Base-by-base conservation (phyloP, 30 jellyfish, hydroid and myxozoan species). In the Mastigias papua region DNA sequence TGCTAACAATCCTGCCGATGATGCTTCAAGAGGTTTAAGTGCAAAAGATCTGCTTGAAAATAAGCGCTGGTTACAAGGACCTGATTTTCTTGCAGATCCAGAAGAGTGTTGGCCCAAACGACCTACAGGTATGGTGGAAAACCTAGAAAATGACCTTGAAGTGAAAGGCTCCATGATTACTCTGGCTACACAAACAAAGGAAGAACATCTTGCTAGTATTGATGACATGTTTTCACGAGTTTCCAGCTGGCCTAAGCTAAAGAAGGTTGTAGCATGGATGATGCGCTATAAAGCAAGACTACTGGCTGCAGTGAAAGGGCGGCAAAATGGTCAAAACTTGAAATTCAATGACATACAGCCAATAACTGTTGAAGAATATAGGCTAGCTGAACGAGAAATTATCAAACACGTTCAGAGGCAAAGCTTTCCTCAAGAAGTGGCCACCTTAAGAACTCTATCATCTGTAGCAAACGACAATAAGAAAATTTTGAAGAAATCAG, bases 191-290 rank as follows among this genome's bases (percentile, higher is more conserved):
- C 54, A 87, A 33, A 57, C 46, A 29, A 19, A 32, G 34, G 85
- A 20, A 8, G 74, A 86, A 69, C 32, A 69, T 0, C 11, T 27
- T 46, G 28, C 79, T 1, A 11, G 25, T 1, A n/a, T 31, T 48
- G 80, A 16, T 15, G 61, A 75, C 21, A 81, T 64, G 22, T 62
- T 73, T 28, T 46, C 68, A 49, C 34, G 60, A 67, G 30, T 13
- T 34, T 86, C 80, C 30, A 48, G 21, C 54, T 87, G 96, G 96
- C 19, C n/a, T 15, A 29, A 69, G 51, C 28, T 87, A 25, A 48
- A 69, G 85, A 76, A 64, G 73, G 61, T 91, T 34, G 73, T 78
- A 42, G 91, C 96, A 19, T 87, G 96, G 91, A 34, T 87, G 49
- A 29, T 78, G 28, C 63, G 96, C 48, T 87, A 63, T 81, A 87